A percentile compares a stretch with the other conserved stretches of the same genome.
Conservation (phyloP, 1,140 invertebrate genomes). For the Atopsyche davidsoni region DNA sequence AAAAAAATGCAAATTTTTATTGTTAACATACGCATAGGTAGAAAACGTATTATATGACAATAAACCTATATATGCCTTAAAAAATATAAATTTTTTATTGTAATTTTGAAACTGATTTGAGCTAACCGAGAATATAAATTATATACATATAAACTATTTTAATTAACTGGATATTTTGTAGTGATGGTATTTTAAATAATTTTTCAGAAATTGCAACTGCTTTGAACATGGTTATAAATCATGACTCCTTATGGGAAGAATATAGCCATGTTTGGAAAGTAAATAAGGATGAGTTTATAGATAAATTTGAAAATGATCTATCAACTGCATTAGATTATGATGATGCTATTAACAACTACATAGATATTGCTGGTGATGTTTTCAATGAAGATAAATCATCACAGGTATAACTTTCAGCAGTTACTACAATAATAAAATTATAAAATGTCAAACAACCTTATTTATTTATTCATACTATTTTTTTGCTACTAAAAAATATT, state of each 20-base stretch:
- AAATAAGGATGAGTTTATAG: slow-evolving; percentile 70
- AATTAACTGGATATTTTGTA: background rate
- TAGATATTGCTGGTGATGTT: slow-evolving; percentile 68
- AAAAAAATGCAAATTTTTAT: no score
- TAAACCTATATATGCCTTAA: no score
- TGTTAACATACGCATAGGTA: no score
- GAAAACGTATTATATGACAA: no score
- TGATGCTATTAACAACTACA: slow-evolving; percentile 69
- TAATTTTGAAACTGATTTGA: no score
- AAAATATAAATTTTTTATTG: no score
- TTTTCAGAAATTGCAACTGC: slow-evolving; percentile 56
- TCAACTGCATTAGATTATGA: slow-evolving; percentile 73
- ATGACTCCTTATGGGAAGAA: slow-evolving; percentile 69
- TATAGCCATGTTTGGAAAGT: slow-evolving; percentile 78
- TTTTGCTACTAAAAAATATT: background rate
- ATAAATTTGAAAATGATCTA: slow-evolving; percentile 59
- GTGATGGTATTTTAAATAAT: background rate
- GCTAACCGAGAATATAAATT: no score
- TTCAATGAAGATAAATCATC: slow-evolving; percentile 69
- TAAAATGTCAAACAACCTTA: background rate
- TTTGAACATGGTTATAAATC: slow-evolving; percentile 52
- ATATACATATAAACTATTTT: background rate
- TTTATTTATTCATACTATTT: background rate
- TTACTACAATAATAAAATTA: slow-evolving; percentile 4
- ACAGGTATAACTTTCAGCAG: slow-evolving; percentile 39